phyloP scores from a whole-genome alignment of 2,113 vertebrate species.

The Pyrgilauda ruficollis region DNA sequence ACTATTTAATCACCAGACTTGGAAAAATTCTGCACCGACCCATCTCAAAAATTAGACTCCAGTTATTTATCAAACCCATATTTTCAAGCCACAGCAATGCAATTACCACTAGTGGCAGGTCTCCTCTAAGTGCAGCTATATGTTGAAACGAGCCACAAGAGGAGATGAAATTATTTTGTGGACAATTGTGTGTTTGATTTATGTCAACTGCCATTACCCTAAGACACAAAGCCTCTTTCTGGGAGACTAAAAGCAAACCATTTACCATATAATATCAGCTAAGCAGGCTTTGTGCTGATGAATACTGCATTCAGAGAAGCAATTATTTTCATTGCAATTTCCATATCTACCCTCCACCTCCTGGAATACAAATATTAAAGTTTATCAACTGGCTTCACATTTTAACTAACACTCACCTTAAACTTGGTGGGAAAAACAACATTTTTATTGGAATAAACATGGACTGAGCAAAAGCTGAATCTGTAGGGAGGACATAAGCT shows the following conservation, averaged over 20 bases:
- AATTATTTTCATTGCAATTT: not conserved
- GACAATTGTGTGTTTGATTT: slow-evolving; percentile 45
- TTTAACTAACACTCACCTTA: not conserved
- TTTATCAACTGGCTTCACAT: not conserved
- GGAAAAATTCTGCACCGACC: not conserved
- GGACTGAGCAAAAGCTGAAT: not conserved
- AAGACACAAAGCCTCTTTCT: slow-evolving; percentile 50
- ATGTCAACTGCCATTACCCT: slow-evolving; percentile 23
- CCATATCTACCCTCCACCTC: not conserved
- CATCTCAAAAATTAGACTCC: not conserved
- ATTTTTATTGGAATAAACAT: not conserved
- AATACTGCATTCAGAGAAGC: slow-evolving; percentile 16
- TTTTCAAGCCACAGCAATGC: not conserved
- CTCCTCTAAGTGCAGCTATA: slow-evolving; percentile 31
- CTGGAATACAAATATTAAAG: not conserved
- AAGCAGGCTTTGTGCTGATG: slow-evolving; percentile 37
- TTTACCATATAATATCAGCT: slow-evolving; percentile 41
- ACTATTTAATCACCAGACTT: not conserved
- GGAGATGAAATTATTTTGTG: slow-evolving; percentile 24
- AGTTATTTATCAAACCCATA: not conserved
- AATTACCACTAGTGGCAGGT: slow-evolving; percentile 30
- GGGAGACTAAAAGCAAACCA: slow-evolving; percentile 28
- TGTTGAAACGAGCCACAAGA: not conserved
- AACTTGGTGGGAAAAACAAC: not conserved
- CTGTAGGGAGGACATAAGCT: not conserved